Conservation (phyloP, 2,113 vertebrate species). For the Cephalopterus ornatus region DNA sequence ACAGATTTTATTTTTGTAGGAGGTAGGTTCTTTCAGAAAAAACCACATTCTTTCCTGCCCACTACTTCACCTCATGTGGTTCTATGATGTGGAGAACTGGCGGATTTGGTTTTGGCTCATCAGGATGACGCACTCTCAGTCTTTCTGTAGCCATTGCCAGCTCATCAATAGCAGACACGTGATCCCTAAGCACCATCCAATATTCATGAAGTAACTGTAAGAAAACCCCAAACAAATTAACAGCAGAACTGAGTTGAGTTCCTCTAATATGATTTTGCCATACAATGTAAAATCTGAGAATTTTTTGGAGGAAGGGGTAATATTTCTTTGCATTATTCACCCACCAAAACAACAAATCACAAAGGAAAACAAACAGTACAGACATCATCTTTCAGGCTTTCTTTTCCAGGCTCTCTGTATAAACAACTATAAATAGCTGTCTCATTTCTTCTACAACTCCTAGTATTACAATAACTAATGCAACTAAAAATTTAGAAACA, state of each 20-base stretch:
- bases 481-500: not conserved
- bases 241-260: not conserved
- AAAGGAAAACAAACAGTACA: not conserved
- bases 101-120: constrained; percentile 89
- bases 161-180: constrained; percentile 95
- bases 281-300: not conserved
- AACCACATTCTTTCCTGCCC: not conserved
- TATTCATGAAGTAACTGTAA: constrained; percentile 92
- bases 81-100: constrained; percentile 94
- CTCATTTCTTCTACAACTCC: not conserved
- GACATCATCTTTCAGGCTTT: not conserved
- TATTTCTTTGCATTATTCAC: not conserved
- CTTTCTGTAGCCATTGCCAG: constrained; percentile 97
- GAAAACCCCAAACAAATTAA: not conserved
- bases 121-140: constrained; percentile 88
- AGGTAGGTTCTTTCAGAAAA: not conserved
- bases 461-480: not conserved
- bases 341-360: not conserved
- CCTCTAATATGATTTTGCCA: not conserved
- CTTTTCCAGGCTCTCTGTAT: not conserved
- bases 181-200: constrained; percentile 96
- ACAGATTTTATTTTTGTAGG: not conserved
- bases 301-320: not conserved
- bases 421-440: not conserved
- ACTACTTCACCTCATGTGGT: constrained; percentile 84